Percentiles rank a stretch among this genome's conserved stretches.
Evolutionary conservation across 2,797 vertebrate genomes (phyloP).

Genomic region (Fratercula arctica): DNA sequence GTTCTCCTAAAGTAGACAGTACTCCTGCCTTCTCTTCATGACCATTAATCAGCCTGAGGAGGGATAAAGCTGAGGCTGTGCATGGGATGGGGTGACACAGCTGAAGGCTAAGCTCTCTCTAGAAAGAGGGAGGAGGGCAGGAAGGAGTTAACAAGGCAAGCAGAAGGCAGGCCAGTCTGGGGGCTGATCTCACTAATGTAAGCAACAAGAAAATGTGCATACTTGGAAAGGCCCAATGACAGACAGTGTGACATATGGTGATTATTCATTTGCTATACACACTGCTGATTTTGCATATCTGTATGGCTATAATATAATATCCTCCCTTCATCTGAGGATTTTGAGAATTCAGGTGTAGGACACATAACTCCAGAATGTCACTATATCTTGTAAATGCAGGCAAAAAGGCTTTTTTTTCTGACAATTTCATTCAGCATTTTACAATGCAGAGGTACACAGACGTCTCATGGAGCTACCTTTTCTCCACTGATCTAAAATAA

Average conservation of each 20-base stretch:
- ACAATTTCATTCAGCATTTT: not conserved
- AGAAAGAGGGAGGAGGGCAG: not conserved
- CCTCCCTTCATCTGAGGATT: not conserved
- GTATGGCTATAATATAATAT: not conserved
- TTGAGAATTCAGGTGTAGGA: not conserved
- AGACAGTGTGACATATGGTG: conserved; percentile 39
- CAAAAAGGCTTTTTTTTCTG: not conserved
- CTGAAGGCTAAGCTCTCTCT: not conserved
- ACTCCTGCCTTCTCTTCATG: not conserved
- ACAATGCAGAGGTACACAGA: not conserved
- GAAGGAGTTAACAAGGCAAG: conserved; percentile 31
- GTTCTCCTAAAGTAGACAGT: not conserved
- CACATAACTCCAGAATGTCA: not conserved
- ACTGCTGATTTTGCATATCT: conserved; percentile 24
- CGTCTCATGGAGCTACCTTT: not conserved
- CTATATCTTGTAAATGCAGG: not conserved
- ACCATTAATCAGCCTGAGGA: not conserved
- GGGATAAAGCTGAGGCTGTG: not conserved
- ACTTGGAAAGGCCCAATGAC: conserved; percentile 28
- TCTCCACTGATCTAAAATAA: not conserved
- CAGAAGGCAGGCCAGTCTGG: conserved; percentile 11
- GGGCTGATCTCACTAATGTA: conserved; percentile 29
- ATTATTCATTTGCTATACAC: conserved; percentile 3
- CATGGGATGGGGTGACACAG: not conserved
- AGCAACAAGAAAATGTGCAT: conserved; percentile 40